A percentile compares a stretch with the other conserved stretches of the same genome.
Conservation (phyloP, 2,888 invertebrate species). For the Ptycholaimellus sp. region DNA sequence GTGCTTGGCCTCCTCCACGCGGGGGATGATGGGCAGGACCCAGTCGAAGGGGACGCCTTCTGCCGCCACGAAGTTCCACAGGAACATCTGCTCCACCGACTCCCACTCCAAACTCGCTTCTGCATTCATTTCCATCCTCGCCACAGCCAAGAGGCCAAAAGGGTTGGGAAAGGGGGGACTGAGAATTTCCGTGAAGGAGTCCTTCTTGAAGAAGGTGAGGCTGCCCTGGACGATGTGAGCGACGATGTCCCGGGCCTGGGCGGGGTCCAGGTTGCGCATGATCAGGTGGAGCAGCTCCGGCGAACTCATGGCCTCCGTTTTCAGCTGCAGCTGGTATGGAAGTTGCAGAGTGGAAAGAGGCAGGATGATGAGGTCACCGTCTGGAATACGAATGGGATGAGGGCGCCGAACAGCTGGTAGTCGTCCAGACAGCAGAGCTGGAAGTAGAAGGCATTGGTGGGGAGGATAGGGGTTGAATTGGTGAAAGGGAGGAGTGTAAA, state of each 20-base stretch:
- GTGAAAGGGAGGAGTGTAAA: no score
- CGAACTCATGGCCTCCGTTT: slow-evolving; percentile 7
- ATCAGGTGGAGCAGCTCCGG: slow-evolving; percentile 56
- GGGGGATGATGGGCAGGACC: slow-evolving; percentile 10
- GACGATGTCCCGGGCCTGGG: slow-evolving; percentile 60
- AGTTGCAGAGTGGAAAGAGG: no score
- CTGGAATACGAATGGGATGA: slow-evolving; percentile 70
- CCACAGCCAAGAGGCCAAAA: no score
- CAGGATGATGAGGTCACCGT: no score
- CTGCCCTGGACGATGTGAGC: slow-evolving; percentile 71
- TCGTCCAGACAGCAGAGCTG: slow-evolving; percentile 63
- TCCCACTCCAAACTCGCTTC: slow-evolving; percentile 80
- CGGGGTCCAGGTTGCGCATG: slow-evolving; percentile 65
- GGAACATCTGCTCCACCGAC: slow-evolving; percentile 81
- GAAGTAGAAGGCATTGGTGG: no score
- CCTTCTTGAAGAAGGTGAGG: slow-evolving; percentile 33
- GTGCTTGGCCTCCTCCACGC: slow-evolving; percentile 52
- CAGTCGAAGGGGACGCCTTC: slow-evolving; percentile 14
- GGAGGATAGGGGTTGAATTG: no score
- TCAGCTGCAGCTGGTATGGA: no score
- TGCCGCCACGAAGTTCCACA: slow-evolving; percentile 54
- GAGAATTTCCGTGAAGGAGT: slow-evolving; percentile 29
- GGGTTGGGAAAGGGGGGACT: slow-evolving; percentile 25
- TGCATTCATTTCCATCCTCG: no score
- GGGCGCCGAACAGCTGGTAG: slow-evolving; percentile 61